Evolutionary conservation across 2,113 vertebrate species (phyloP).

Genomic region (Pelecanoides urinatrix): DNA sequence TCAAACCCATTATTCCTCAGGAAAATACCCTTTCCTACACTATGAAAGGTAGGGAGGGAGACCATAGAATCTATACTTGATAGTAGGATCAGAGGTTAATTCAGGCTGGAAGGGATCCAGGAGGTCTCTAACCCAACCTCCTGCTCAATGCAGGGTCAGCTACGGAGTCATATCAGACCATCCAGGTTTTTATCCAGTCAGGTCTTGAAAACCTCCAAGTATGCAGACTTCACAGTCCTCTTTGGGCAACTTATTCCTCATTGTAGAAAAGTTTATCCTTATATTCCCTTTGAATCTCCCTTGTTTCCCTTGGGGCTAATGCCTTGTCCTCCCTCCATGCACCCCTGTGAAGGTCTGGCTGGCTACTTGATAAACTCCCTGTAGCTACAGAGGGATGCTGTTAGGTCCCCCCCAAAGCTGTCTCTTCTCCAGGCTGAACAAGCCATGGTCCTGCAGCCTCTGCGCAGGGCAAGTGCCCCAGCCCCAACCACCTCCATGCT

Average conservation of each 20-base stretch:
- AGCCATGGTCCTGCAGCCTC: neutral
- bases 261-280: neutral
- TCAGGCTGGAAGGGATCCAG: neutral
- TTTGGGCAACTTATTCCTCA: neutral
- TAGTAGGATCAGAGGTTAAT: neutral
- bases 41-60: neutral
- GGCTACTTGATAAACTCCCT: neutral
- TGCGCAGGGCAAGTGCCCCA: neutral
- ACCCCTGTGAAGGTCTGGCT: neutral
- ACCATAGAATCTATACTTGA: neutral
- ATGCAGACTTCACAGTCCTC: neutral
- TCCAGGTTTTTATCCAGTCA: neutral
- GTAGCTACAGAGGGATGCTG: neutral
- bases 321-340: neutral
- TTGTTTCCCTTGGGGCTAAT: neutral
- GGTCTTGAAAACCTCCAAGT: neutral
- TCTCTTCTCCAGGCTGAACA: neutral
- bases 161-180: neutral
- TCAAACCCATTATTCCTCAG: neutral
- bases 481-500: neutral
- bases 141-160: neutral
- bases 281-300: neutral
- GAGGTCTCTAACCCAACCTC: neutral
- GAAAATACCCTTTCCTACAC: neutral
- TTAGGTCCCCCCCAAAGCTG: neutral